Base-by-base conservation (phyloP, 1,140 invertebrate species). In the Brachionus manjavacas region DNA sequence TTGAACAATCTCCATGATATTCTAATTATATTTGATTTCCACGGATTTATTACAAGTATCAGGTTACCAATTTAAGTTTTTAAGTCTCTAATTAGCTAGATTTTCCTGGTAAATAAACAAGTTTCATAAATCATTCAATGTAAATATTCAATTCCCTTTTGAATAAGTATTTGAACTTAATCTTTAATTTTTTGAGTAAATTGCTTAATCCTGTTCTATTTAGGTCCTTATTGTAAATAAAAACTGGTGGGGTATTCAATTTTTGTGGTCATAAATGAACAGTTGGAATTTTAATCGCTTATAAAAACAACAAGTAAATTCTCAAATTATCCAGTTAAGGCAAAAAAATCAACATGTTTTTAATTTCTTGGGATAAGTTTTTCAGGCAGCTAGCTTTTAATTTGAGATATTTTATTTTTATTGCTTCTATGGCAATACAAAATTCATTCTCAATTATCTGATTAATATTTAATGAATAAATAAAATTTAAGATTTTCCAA, bases 21-120 rank as follows among this genome's bases (percentile, higher is more conserved):
- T 72, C 68, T 72, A 72, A 72, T 72, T 72, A 72, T 72, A 72
- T 41, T 41, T 41, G 68, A 72, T 72, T 72, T 72, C 28, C 39
- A 72, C 9, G 35, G 68, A 72, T 72, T 72, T 72, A 39, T 72
- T 72, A 72, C 68, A 72, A 41, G 68, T 72, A 46, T 72, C 68
- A 72, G 31, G 39, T 72, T 72, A 72, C 68, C 68, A 72, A 72
- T 72, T 72, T 60, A 60, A 60, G 52, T 72, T 72, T 41, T 9
- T 72, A 41, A 72, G 68, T 72, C 68, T 72, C 68, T 72, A 72
- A 72, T 72, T 72, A 72, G 68, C 68, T 41, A 72, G 43, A 72
- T 41, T 72, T 72, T 72, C 68, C 68, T 41, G 68, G 68, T 72
- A 72, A 72, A 72, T 72, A 72, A 72, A 72, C 66, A 39, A 68